A percentile compares a stretch with the other conserved stretches of the same genome.
These are phyloP conservation scores for Clarias fuscus DNA, from an alignment of 2,797 vertebrate species.

Conservation along the genomic window DNA sequence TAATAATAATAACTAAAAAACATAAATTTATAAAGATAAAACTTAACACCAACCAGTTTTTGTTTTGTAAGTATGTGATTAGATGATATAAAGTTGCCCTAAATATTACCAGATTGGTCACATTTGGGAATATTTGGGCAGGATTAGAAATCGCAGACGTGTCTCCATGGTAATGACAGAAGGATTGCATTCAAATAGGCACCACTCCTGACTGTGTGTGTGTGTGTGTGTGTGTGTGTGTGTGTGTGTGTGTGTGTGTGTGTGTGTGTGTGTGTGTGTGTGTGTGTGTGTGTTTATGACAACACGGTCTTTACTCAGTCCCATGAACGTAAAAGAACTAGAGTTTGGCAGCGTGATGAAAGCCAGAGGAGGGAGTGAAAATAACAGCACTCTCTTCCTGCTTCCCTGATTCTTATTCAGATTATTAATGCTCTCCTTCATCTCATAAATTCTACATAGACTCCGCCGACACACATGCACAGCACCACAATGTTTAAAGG, in stretches of 20 bases:
- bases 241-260: conserved; percentile 16
- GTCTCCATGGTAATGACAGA: conserved; percentile 7
- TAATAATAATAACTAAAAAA: not conserved
- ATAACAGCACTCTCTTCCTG: conserved; percentile 43
- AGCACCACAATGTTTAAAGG: conserved; percentile 7
- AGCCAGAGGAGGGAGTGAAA: conserved; percentile 25
- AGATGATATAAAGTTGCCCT: not conserved
- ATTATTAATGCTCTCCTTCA: conserved; percentile 27
- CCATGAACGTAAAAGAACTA: conserved; percentile 7
- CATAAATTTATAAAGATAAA: not conserved
- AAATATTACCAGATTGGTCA: not conserved
- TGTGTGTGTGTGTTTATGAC: conserved; percentile 15
- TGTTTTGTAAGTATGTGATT: not conserved
- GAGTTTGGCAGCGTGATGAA: conserved; percentile 12
- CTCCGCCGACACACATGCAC: conserved; percentile 10
- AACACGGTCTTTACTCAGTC: not conserved
- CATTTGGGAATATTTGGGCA: not conserved
- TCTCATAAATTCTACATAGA: conserved; percentile 25
- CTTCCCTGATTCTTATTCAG: conserved; percentile 43
- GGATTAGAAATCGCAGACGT: not conserved
- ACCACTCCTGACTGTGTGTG: not conserved
- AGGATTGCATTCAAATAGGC: not conserved
- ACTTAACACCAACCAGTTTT: not conserved
- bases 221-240: conserved; percentile 10
- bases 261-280: conserved; percentile 1